Base-by-base conservation (phyloP, 2,888 invertebrate species). In the Colostygia pectinataria region DNA sequence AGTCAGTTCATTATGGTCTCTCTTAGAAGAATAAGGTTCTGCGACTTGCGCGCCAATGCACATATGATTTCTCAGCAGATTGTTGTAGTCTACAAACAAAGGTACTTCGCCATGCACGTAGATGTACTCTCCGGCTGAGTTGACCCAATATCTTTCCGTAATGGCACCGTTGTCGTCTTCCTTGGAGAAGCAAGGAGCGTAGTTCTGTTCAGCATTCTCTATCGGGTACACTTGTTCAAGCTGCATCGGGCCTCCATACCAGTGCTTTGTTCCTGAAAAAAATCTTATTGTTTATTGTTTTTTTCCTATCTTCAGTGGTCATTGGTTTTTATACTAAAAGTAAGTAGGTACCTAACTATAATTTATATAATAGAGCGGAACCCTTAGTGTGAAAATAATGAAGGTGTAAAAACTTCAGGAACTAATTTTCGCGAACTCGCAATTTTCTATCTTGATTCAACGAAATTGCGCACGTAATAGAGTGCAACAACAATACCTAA, bases 61-160 rank as follows among this genome's bases (percentile, higher is more conserved):
- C 2, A 94, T 67, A 57, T 91, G 83, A 25, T 91, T 90, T 9
- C 68, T 70, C 4, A 77, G 67, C n/a, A 90, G 68, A 46, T 90
- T 91, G 62, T 94, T 93, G 61, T 94, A 93, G 67, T 94, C 94
- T 0, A 95, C 85, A 69, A 95, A 95, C 0, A 96, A 80, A 0
- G 95, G 95, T 0, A 92, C 92, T 49, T 87, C 82, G 1, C 92
- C 90, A 38, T 93, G 87, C 0, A 95, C 93, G 61, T 91, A 92
- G 25, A 95, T 78, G 57, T 93, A 94, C 48, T 92, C 91, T 4
- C 96, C 96, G 8, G 85, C 90, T 0, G 95, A 94, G 53, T 93
- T 94, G 8, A 96, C 83, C 95, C 96, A 94, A 66, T 94, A 94
- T 54, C 93, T 87, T 67, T 94, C 94, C 1, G 90, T 79, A 0